Conservation (phyloP, 2,888 invertebrate species). For the Mamestra brassicae region DNA sequence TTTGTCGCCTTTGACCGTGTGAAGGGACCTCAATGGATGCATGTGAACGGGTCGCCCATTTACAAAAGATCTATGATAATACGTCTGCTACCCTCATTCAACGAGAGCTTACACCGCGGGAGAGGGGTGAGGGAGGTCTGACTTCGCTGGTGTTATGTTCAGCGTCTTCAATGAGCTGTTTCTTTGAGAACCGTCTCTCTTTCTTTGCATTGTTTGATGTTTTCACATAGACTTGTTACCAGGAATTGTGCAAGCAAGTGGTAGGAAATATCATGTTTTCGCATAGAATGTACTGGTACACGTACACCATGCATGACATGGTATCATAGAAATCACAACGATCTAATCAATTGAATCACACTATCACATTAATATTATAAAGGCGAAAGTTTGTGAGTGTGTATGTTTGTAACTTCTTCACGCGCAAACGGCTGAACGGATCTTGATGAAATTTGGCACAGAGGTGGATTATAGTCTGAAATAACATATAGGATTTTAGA, state of each 20-base stretch:
- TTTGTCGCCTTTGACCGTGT: conserved; percentile 89
- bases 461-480: too few species aligned
- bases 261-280: conserved; percentile 50
- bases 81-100: conserved; percentile 60
- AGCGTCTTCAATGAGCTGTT: conserved; percentile 86
- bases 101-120: conserved; percentile 30
- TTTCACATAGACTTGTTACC: conserved; percentile 83
- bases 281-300: neutral
- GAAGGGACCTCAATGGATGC: conserved; percentile 89
- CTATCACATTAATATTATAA: too few species aligned
- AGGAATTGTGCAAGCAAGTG: conserved; percentile 72
- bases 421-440: too few species aligned
- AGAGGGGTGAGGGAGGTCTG: conserved; percentile 73
- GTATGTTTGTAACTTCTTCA: too few species aligned
- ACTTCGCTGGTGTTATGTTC: conserved; percentile 72
- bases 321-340: neutral
- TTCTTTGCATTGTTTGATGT: conserved; percentile 80
- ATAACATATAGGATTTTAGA: too few species aligned
- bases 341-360: neutral
- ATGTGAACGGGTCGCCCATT: conserved; percentile 81
- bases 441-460: too few species aligned
- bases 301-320: neutral
- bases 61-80: conserved; percentile 73
- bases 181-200: conserved; percentile 82
- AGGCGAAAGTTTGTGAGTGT: too few species aligned